These are phyloP conservation scores for Thalassophryne amazonica DNA, from an alignment of 2,797 vertebrate genomes.

Conservation along the genomic window DNA sequence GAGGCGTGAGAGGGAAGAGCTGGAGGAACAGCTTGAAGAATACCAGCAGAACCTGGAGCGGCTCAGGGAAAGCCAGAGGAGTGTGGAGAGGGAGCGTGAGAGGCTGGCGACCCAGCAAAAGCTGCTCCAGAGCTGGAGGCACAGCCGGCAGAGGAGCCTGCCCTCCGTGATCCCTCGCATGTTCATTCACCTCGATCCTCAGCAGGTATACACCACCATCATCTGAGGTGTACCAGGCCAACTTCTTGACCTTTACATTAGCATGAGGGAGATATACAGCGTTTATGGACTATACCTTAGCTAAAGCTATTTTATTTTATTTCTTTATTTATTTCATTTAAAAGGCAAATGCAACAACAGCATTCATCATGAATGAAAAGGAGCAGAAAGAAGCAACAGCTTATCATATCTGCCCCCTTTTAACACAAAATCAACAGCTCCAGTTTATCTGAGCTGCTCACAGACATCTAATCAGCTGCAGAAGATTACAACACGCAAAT, in stretches of 20 bases:
- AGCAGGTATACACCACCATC: too few relatives aligned
- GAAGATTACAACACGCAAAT: too few relatives aligned
- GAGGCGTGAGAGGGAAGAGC: conserved; percentile 64
- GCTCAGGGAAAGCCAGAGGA: conserved; percentile 86
- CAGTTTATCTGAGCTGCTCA: too few relatives aligned
- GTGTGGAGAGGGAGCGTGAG: conserved; percentile 82
- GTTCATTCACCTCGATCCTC: conserved; percentile 69
- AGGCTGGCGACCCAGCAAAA: conserved; percentile 69
- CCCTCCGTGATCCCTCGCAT: conserved; percentile 63
- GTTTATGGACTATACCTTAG: conserved; percentile 30
- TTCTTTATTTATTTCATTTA: too few relatives aligned
- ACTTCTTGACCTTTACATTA: conserved; percentile 14
- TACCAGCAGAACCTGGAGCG: conserved; percentile 90
- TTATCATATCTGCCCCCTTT: too few relatives aligned
- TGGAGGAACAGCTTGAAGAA: conserved; percentile 84
- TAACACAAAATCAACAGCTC: too few relatives aligned
- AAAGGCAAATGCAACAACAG: too few relatives aligned
- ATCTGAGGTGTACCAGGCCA: too few relatives aligned
- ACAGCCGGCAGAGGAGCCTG: conserved; percentile 76
- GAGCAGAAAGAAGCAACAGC: too few relatives aligned
- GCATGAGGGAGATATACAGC: not conserved
- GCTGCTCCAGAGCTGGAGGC: conserved; percentile 77
- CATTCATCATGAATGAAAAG: too few relatives aligned
- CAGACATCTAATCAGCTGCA: too few relatives aligned
- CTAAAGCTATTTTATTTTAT: conserved; percentile 19